A percentile compares a stretch with the other conserved stretches of the same genome.
Conservation (phyloP, 2,797 vertebrate species). For the Acipenser ruthenus region DNA sequence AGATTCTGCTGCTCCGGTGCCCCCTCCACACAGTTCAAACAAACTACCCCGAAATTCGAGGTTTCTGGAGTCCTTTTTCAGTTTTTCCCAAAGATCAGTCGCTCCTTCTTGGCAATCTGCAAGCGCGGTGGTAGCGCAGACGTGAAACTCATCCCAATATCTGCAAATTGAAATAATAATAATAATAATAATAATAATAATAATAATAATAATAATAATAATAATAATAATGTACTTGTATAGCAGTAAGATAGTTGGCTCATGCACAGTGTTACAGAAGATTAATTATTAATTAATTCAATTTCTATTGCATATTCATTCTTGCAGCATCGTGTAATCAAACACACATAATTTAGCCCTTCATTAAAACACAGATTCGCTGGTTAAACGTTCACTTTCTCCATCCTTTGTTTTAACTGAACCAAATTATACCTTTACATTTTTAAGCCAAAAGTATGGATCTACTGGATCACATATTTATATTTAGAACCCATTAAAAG, state of each 20-base stretch:
- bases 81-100: slow-evolving; percentile 92
- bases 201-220: too few species aligned
- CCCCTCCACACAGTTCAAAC: slow-evolving; percentile 87
- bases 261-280: slow-evolving; percentile 1
- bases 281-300: background rate
- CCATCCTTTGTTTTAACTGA: background rate
- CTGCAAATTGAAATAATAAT: slow-evolving; percentile 47
- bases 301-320: background rate
- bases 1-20: slow-evolving; percentile 60
- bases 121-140: slow-evolving; percentile 85
- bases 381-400: background rate
- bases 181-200: too few species aligned
- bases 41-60: slow-evolving; percentile 92
- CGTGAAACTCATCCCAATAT: slow-evolving; percentile 96
- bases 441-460: too few species aligned
- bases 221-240: background rate
- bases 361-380: background rate
- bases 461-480: too few species aligned
- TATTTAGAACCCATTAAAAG: too few species aligned
- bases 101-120: slow-evolving; percentile 95
- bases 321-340: background rate
- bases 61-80: slow-evolving; percentile 91
- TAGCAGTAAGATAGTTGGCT: slow-evolving; percentile 17
- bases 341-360: background rate
- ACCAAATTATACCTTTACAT: background rate